These are phyloP conservation scores for Oncorhynchus gorbuscha DNA, from an alignment of 2,113 vertebrate species.

Conservation along the genomic window DNA sequence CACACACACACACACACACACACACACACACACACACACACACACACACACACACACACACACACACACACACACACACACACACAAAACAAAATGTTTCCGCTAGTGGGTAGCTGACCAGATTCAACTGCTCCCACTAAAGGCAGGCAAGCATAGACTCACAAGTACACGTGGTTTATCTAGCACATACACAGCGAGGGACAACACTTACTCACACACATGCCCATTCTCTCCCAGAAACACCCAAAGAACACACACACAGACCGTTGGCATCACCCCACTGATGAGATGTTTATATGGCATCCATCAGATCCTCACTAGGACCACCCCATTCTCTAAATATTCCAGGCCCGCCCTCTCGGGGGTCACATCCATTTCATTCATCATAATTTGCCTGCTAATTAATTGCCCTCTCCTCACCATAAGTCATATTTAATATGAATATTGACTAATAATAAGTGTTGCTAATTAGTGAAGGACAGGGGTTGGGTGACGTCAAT, in stretches of 20 bases:
- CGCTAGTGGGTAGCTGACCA: too few species aligned
- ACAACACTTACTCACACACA: background rate
- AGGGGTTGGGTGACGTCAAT: slow-evolving; percentile 20
- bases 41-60: background rate
- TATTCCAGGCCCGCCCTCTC: slow-evolving; percentile 40
- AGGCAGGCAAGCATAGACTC: too few species aligned
- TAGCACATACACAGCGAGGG: too few species aligned
- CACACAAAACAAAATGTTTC: too few species aligned
- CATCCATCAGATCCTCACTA: slow-evolving; percentile 54
- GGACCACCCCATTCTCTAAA: slow-evolving; percentile 37
- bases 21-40: background rate
- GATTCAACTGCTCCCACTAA: too few species aligned
- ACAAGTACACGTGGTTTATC: too few species aligned
- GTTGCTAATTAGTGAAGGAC: slow-evolving; percentile 50
- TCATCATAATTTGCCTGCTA: slow-evolving; percentile 56
- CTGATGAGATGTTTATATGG: slow-evolving; percentile 51
- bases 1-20: background rate
- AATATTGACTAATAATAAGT: slow-evolving; percentile 44
- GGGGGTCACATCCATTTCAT: slow-evolving; percentile 27
- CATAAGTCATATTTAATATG: slow-evolving; percentile 48
- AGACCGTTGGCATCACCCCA: slow-evolving; percentile 24
- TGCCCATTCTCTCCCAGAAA: background rate
- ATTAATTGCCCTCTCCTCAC: slow-evolving; percentile 57
- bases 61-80: background rate
- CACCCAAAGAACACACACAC: background rate